phyloP scores from a whole-genome alignment of 2,888 invertebrate species.

The Acanthosoma haemorrhoidale region DNA sequence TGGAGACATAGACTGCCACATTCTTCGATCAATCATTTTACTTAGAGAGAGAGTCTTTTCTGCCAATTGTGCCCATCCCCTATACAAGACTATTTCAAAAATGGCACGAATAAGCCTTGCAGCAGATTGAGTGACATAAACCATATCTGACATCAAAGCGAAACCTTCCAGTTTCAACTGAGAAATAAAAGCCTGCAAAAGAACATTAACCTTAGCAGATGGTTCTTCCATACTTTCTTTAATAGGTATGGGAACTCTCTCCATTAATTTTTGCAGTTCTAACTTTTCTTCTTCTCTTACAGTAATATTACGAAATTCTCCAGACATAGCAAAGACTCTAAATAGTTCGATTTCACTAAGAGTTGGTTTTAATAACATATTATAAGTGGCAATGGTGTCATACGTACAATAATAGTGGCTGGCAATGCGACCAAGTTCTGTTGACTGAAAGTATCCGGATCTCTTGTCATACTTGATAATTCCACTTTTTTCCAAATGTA shows the following conservation, averaged over 20 bases:
- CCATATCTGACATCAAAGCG: constrained; percentile 98
- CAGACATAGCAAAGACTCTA: constrained; percentile 94
- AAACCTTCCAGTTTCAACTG: constrained; percentile 97
- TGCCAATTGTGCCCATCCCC: constrained; percentile 95
- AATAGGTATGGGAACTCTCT: constrained; percentile 95
- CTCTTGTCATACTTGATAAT: constrained; percentile 92
- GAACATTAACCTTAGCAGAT: constrained; percentile 90
- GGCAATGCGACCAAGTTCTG: constrained; percentile 93
- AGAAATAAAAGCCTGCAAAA: constrained; percentile 96
- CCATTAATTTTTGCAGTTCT: constrained; percentile 91
- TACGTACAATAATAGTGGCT: constrained; percentile 98
- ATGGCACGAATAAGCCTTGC: constrained; percentile 91
- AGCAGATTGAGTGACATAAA: constrained; percentile 97
- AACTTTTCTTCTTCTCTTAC: constrained; percentile 95
- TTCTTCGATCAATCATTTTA: constrained; percentile 97
- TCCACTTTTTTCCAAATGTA: constrained; percentile 87
- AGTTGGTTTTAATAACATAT: constrained; percentile 91
- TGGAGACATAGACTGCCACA: constrained; percentile 99
- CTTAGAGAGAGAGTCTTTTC: constrained; percentile 92
- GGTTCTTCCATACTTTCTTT: constrained; percentile 98
- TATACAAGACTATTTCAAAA: constrained; percentile 86
- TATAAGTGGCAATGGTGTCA: constrained; percentile 95
- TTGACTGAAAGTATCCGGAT: constrained; percentile 80
- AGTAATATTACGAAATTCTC: constrained; percentile 88
- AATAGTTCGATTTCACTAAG: constrained; percentile 96